Evolutionary conservation across 2,113 vertebrate species (phyloP), one percentile per base, ranked within the genome.

Genomic region (Stigmatopora nigra): DNA sequence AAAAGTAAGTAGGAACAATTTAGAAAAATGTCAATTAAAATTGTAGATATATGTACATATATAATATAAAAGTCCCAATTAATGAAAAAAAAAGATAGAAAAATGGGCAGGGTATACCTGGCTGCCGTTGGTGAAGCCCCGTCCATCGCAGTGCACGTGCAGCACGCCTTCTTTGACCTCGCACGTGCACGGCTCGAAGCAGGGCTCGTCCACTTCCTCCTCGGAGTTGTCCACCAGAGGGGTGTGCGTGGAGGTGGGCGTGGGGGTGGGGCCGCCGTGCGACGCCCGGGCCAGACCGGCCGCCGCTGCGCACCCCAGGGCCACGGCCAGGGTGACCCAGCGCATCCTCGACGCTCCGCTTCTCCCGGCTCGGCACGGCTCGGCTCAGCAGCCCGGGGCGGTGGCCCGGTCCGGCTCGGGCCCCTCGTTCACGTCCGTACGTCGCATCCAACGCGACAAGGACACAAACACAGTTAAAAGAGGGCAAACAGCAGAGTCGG

Each of bases 121-220:
- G 84, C 94, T 98, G 88, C 92, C 92, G 85, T 98, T 98, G 88
- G 94, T 97, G 95, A 99, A 98, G 91, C 96, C 92, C 83, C 96
- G 95, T 77, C 93, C 94, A 86, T 99, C 95, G 41, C 96, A 99
- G 89, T 99, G 94, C 91, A 99, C 94, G 67, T 98, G 96, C 83
- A 98, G 94, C 87, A 99, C 88, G 73, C 95, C 96, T 85, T 99
- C 96, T 84, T 95, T 99, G 82, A 98, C 95, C 92, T 99, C 96
- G 85, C 96, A 99, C 87, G 94, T 94, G 89, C 96, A 99, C 49
- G 95, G 94, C 86, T 98, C 94, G 70, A 98, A 96, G 86, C 96
- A 99, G 67, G 94, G 94, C 83, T 98, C 95, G 48, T 97, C 94
- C 74, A 96, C 93, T 87, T 98, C 96, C 89, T 97, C 95, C 88